Evolutionary conservation across 2,888 invertebrate genomes (phyloP).

Genomic region (Gortyna flavago): DNA sequence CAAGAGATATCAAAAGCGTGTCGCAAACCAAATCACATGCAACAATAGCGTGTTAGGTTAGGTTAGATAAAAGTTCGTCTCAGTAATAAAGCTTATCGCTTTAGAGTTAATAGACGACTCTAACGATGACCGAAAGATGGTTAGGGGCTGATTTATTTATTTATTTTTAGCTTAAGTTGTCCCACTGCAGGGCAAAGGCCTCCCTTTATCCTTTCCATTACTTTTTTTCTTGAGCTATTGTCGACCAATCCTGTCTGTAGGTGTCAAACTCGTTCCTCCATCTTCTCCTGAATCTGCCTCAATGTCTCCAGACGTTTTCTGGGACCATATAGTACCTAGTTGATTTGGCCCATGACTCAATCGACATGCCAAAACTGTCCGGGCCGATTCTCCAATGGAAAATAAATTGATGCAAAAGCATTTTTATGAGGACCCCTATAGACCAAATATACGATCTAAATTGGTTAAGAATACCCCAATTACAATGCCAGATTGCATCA

Average conservation of each 20-base stretch:
- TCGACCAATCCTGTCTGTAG: not conserved
- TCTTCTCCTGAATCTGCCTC: not conserved
- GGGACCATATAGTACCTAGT: not conserved
- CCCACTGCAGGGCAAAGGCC: not conserved
- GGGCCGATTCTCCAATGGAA: not conserved
- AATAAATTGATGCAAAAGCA: not conserved
- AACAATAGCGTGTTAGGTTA: conserved; percentile 22
- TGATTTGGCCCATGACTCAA: not conserved
- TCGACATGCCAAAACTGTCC: not conserved
- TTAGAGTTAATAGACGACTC: conserved; percentile 28
- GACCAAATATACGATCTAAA: conserved; percentile 14
- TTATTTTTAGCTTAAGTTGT: not conserved
- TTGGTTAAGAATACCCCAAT: conserved; percentile 19
- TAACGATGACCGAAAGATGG: not conserved
- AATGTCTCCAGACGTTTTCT: not conserved
- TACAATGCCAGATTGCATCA: not conserved
- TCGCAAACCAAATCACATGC: conserved; percentile 20
- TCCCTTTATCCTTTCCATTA: not conserved
- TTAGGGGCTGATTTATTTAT: not conserved
- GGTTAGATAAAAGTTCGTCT: conserved; percentile 27
- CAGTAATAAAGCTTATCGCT: conserved; percentile 15
- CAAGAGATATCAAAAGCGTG: conserved; percentile 8
- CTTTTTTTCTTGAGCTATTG: not conserved
- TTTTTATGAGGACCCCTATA: not conserved
- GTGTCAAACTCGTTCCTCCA: not conserved